phyloP scores from a whole-genome alignment of 2,113 vertebrate genomes.

The Neofelis nebulosa region DNA sequence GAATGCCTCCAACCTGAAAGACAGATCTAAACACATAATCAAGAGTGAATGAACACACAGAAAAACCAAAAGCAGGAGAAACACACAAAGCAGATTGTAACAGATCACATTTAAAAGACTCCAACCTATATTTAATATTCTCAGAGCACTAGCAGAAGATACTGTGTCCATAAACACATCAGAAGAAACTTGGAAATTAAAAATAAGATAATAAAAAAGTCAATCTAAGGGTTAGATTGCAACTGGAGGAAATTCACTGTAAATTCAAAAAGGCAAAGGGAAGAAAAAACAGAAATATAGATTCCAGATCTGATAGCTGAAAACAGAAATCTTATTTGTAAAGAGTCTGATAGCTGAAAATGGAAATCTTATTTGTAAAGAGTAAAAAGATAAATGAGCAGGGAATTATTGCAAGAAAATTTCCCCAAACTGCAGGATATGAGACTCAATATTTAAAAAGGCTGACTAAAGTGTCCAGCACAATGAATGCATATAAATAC shows the following conservation, averaged over 20 bases:
- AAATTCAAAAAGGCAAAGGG: neutral
- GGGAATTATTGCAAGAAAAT: neutral
- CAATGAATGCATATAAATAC: neutral
- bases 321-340: neutral
- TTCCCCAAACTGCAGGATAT: neutral
- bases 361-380: neutral
- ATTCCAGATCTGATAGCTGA: neutral
- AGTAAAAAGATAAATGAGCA: constrained; percentile 3
- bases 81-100: neutral
- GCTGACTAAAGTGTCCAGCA: neutral
- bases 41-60: neutral
- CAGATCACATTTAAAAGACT: neutral
- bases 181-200: neutral
- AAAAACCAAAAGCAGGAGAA: neutral
- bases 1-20: neutral
- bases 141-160: neutral
- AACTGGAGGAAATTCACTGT: neutral
- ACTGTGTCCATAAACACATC: neutral
- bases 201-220: neutral
- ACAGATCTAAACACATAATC: neutral
- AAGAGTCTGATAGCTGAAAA: neutral
- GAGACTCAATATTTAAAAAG: neutral
- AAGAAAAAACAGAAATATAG: neutral
- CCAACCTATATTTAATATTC: neutral
- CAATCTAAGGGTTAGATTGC: neutral